These are phyloP conservation scores for Crotalus horridus DNA, from an alignment of 2,113 vertebrate genomes.

Conservation along the genomic window DNA sequence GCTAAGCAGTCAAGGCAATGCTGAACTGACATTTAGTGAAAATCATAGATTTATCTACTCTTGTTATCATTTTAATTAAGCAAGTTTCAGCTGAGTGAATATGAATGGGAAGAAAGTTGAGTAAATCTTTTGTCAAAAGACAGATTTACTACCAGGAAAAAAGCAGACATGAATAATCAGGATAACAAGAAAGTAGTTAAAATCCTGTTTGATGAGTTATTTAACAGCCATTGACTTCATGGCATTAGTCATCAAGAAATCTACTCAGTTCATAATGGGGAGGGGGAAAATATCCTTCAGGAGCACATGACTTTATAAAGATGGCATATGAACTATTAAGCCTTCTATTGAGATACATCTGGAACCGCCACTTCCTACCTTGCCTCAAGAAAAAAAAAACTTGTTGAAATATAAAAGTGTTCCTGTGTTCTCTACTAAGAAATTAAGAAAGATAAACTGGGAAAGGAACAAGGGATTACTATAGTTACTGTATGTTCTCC, in stretches of 20 bases:
- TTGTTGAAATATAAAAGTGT: neutral
- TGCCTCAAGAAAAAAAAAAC: neutral
- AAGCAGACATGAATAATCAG: slow-evolving; percentile 13
- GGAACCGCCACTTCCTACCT: neutral
- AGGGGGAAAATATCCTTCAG: neutral
- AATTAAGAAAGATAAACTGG: neutral
- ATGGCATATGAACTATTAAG: slow-evolving; percentile 1
- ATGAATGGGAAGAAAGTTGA: slow-evolving; percentile 31
- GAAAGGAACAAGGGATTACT: neutral
- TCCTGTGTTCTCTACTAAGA: neutral
- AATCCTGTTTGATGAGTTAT: neutral
- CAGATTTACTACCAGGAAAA: neutral
- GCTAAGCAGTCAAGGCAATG: neutral
- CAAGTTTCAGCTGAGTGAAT: slow-evolving; percentile 24
- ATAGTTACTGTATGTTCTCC: neutral
- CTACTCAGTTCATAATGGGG: neutral
- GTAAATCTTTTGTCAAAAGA: slow-evolving; percentile 24
- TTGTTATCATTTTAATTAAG: slow-evolving; percentile 21
- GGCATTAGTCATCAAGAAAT: slow-evolving; percentile 6
- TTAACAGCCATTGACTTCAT: slow-evolving; percentile 1
- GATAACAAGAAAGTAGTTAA: slow-evolving; percentile 21
- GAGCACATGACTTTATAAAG: neutral
- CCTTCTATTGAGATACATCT: neutral
- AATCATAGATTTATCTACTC: neutral
- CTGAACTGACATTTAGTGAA: neutral